phyloP scores from a whole-genome alignment of 1,140 invertebrate genomes.

The Drosophila ambigua region DNA sequence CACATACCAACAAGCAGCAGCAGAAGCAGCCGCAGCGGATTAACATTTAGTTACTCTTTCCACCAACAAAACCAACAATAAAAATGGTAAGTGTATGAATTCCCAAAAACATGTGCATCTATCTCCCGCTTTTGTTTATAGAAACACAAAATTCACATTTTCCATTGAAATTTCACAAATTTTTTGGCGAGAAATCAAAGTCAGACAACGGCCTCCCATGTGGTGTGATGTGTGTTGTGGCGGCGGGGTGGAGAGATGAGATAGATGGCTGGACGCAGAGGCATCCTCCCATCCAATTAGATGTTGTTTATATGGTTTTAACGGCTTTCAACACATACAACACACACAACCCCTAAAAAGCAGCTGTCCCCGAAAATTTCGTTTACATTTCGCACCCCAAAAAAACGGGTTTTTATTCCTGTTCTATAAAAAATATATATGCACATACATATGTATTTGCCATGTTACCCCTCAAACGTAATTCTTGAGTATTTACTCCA shows the following conservation, averaged over 20 bases:
- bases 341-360: slow-evolving; percentile 40
- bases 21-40: slow-evolving; percentile 70
- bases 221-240: slow-evolving; percentile 16
- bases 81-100: slow-evolving; percentile 73
- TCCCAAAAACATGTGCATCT: slow-evolving; percentile 33
- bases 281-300: slow-evolving; percentile 33
- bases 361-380: slow-evolving; percentile 48
- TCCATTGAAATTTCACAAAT: slow-evolving; percentile 63
- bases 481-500: too few relatives aligned
- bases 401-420: slow-evolving; percentile 40
- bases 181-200: slow-evolving; percentile 60
- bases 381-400: slow-evolving; percentile 43
- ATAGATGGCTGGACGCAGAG: slow-evolving; percentile 4
- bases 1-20: slow-evolving; percentile 68
- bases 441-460: neutral
- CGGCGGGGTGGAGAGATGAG: slow-evolving; percentile 7
- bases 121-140: slow-evolving; percentile 45
- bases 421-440: neutral
- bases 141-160: slow-evolving; percentile 45
- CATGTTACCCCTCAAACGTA: neutral
- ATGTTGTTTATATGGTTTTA: slow-evolving; percentile 60
- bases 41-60: slow-evolving; percentile 78
- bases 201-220: slow-evolving; percentile 29
- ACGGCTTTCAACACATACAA: slow-evolving; percentile 45
- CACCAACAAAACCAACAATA: slow-evolving; percentile 59